phyloP scores from a whole-genome alignment of 2,888 invertebrate genomes.

The Argyresthia goedartella region DNA sequence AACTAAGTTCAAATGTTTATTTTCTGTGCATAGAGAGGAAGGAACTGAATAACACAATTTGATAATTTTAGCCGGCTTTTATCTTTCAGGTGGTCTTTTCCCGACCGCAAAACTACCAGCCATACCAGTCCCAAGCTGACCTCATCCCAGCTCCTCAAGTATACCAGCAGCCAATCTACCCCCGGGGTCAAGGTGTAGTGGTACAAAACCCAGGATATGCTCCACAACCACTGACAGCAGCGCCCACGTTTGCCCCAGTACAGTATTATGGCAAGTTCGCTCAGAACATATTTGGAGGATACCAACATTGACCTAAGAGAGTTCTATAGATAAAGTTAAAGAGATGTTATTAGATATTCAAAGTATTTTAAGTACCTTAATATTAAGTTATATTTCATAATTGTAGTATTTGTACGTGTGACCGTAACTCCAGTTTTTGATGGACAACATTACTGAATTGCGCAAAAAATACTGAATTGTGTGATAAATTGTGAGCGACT shows the following conservation, averaged over 20 bases:
- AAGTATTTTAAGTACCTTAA: too few relatives aligned
- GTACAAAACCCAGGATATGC: slow-evolving; percentile 11
- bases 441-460: too few relatives aligned
- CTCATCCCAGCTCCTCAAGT: not conserved
- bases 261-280: slow-evolving; percentile 52
- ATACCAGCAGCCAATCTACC: not conserved
- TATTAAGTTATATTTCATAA: too few relatives aligned
- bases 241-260: slow-evolving; percentile 34
- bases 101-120: slow-evolving; percentile 3
- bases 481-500: too few relatives aligned
- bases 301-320: slow-evolving; percentile 15
- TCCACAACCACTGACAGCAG: slow-evolving; percentile 12
- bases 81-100: not conserved
- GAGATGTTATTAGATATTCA: not conserved
- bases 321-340: slow-evolving; percentile 5
- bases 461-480: too few relatives aligned
- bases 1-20: too few relatives aligned
- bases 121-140: not conserved
- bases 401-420: too few relatives aligned
- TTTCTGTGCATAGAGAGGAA: too few relatives aligned
- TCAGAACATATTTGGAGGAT: slow-evolving; percentile 29
- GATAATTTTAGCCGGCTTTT: too few relatives aligned
- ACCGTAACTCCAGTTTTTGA: too few relatives aligned
- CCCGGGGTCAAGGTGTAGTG: slow-evolving; percentile 3
- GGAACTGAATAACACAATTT: too few relatives aligned